Evolutionary conservation across 2,797 vertebrate species (phyloP).

Genomic region (Menidia menidia): DNA sequence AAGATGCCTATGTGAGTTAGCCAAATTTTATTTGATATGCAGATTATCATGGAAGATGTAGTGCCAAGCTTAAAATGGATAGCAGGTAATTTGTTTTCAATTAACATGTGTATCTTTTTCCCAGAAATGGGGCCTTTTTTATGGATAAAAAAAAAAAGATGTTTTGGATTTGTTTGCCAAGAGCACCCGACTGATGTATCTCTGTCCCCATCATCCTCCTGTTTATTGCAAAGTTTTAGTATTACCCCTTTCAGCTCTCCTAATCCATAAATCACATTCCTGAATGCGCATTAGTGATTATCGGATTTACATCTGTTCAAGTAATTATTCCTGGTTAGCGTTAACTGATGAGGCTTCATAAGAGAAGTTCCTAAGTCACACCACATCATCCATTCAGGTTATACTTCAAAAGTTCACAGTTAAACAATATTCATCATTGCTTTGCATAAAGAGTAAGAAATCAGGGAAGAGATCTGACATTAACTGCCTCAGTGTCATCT

Average conservation of each 20-base stretch:
- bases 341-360: no score
- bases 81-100: conserved; percentile 42
- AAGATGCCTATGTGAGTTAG: conserved; percentile 31
- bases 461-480: not conserved
- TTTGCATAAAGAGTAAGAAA: not conserved
- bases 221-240: conserved; percentile 40
- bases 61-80: conserved; percentile 43
- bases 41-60: conserved; percentile 27
- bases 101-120: conserved; percentile 5
- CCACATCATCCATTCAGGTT: no score
- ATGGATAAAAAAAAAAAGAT: not conserved
- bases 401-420: not conserved
- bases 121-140: conserved; percentile 2
- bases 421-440: not conserved
- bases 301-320: conserved; percentile 75
- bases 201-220: conserved; percentile 19
- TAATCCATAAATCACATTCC: conserved; percentile 36
- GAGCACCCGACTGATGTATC: conserved; percentile 34
- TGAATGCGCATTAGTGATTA: conserved; percentile 46
- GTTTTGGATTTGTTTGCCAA: conserved; percentile 25
- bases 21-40: conserved; percentile 50
- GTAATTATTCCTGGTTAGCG: no score
- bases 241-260: conserved; percentile 25
- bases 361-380: no score
- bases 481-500: not conserved